Evolutionary conservation across 2,888 invertebrate species (phyloP).

Genomic region (Rutpela maculata): DNA sequence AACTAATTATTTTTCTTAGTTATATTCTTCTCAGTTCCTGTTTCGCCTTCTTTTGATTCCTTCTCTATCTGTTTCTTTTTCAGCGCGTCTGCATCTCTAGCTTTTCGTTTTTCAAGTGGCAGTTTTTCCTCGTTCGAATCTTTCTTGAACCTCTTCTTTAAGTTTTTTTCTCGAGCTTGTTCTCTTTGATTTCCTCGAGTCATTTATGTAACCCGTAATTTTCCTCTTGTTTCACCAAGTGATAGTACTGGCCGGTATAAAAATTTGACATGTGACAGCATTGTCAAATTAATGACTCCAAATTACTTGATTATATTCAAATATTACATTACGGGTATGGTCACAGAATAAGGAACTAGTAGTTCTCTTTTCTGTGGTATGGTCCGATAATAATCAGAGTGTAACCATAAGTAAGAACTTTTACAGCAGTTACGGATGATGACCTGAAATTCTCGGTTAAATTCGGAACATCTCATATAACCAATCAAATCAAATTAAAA

Average conservation of each 20-base stretch:
- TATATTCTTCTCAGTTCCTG: conserved; percentile 16
- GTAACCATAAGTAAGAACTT: no score
- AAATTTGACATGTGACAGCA: conserved; percentile 32
- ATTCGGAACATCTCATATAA: no score
- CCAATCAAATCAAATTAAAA: no score
- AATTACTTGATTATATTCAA: conserved; percentile 6
- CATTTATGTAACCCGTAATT: conserved; percentile 45
- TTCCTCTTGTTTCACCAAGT: neutral
- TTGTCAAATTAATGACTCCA: neutral
- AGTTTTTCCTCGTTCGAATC: conserved; percentile 41
- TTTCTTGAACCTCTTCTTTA: conserved; percentile 54
- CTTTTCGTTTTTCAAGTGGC: conserved; percentile 57
- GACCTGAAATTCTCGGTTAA: no score
- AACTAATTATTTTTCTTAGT: neutral
- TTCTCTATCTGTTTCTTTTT: conserved; percentile 56
- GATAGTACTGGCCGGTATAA: neutral
- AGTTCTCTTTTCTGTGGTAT: no score
- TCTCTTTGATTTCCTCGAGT: conserved; percentile 61
- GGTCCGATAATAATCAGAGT: no score
- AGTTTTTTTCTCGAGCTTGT: conserved; percentile 54
- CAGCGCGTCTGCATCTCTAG: conserved; percentile 54
- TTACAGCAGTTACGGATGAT: no score
- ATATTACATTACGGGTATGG: no score
- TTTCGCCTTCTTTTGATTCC: conserved; percentile 26
- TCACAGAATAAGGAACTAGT: no score